Evolutionary conservation across 2,797 vertebrate species (phyloP).

Genomic region (Tokudaia muenninki): DNA sequence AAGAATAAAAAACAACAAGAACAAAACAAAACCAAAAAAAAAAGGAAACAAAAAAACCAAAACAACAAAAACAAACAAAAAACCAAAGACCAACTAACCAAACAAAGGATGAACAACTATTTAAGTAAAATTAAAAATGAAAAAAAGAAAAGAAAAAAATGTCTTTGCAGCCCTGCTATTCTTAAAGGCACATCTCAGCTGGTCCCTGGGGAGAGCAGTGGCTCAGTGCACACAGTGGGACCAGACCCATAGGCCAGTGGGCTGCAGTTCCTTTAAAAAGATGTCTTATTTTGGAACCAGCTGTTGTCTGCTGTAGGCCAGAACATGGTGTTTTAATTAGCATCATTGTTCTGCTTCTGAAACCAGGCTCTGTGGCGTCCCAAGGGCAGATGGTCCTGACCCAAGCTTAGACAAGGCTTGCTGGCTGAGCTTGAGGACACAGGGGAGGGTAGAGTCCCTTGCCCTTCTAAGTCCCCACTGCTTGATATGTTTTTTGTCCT

Average conservation of each 20-base stretch:
- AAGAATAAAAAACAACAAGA: constrained; percentile 14
- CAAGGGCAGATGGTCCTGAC: constrained; percentile 53
- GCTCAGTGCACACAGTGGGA: not conserved
- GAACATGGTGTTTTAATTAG: constrained; percentile 72
- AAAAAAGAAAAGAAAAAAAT: not conserved
- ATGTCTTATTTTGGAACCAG: constrained; percentile 76
- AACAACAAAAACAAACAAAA: no score
- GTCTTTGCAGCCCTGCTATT: constrained; percentile 32
- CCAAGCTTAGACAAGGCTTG: not conserved
- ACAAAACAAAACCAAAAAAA: not conserved
- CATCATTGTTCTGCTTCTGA: constrained; percentile 66
- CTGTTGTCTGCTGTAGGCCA: constrained; percentile 79
- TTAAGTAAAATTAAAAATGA: constrained; percentile 46
- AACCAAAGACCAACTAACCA: not conserved
- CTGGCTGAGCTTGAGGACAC: not conserved
- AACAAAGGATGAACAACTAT: not conserved
- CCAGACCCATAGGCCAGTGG: not conserved
- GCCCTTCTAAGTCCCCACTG: not conserved
- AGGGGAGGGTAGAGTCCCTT: not conserved
- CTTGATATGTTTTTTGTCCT: not conserved
- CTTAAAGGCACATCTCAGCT: not conserved
- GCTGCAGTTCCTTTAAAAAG: constrained; percentile 62
- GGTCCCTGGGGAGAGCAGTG: not conserved
- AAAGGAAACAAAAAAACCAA: not conserved
- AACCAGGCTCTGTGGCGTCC: constrained; percentile 62